phyloP scores from a whole-genome alignment of 2,888 invertebrate species.

The Lepidochitona cinerea region DNA sequence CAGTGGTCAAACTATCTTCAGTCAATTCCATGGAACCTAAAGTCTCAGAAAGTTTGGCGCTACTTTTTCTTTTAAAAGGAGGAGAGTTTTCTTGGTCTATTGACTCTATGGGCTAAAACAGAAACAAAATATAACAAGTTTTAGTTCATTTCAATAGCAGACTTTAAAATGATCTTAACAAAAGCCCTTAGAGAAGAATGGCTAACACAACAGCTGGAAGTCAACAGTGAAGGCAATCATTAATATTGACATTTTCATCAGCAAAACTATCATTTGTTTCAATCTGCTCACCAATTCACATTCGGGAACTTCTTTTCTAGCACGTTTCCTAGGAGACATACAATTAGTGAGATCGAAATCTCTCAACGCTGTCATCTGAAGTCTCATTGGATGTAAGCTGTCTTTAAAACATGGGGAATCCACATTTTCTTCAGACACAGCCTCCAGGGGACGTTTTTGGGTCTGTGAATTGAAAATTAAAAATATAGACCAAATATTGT shows the following conservation, averaged over 20 bases:
- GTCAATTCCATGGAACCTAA: not conserved
- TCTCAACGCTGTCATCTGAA: constrained; percentile 17
- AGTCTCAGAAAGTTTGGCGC: not conserved
- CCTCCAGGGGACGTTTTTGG: not conserved
- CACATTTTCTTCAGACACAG: not conserved
- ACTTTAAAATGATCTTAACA: no score
- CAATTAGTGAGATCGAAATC: constrained; percentile 25
- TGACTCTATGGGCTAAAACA: no score
- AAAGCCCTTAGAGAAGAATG: no score
- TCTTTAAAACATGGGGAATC: constrained; percentile 1
- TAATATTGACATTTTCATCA: no score
- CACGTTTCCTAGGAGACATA: constrained; percentile 20
- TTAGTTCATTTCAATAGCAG: no score
- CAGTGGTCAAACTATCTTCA: not conserved
- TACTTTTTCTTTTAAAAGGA: no score
- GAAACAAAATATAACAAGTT: no score
- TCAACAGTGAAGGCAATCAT: no score
- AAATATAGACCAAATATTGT: not conserved
- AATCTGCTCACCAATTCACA: not conserved
- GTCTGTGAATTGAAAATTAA: not conserved
- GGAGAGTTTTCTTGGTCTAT: no score
- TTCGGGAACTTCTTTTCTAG: constrained; percentile 2
- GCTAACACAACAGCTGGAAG: no score
- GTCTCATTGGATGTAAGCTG: constrained; percentile 18
- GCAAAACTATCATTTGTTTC: no score